Percentiles rank a stretch among this genome's conserved stretches.
Evolutionary conservation across 2,797 vertebrate species (phyloP).

Genomic region (Phataginus tetradactyla): DNA sequence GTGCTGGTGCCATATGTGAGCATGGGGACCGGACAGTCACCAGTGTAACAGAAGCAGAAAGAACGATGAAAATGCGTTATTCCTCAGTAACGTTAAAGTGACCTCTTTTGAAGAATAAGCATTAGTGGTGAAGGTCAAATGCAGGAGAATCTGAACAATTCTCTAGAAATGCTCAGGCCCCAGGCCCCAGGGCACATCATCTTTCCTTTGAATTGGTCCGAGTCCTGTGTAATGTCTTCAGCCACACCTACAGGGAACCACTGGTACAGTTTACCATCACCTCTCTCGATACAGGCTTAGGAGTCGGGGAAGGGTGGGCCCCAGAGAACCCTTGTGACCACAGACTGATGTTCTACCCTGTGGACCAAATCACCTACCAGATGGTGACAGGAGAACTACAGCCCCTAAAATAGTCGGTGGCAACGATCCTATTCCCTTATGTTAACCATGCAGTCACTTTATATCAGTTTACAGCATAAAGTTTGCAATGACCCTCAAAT

Average conservation of each 20-base stretch:
- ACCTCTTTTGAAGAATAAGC: not conserved
- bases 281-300: not conserved
- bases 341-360: not conserved
- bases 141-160: not conserved
- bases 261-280: not conserved
- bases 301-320: not conserved
- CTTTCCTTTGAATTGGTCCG: not conserved
- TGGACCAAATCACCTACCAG: not conserved
- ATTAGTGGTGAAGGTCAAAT: not conserved
- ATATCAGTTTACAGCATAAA: no score
- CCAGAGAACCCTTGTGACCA: not conserved
- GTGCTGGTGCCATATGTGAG: accelerated
- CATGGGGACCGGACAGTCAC: accelerated
- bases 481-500: not conserved
- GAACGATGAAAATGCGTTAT: no score
- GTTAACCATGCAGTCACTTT: not conserved
- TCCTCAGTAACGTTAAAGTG: not conserved
- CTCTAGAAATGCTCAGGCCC: not conserved
- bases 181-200: not conserved
- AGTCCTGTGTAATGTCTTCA: not conserved
- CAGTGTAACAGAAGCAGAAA: not conserved
- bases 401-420: not conserved
- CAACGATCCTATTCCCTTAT: no score
- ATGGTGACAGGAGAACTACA: not conserved
- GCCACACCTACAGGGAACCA: not conserved